Evolutionary conservation across 2,888 invertebrate species (phyloP), one percentile per base, ranked within the genome.

Genomic region (Petrophora chlorosata): DNA sequence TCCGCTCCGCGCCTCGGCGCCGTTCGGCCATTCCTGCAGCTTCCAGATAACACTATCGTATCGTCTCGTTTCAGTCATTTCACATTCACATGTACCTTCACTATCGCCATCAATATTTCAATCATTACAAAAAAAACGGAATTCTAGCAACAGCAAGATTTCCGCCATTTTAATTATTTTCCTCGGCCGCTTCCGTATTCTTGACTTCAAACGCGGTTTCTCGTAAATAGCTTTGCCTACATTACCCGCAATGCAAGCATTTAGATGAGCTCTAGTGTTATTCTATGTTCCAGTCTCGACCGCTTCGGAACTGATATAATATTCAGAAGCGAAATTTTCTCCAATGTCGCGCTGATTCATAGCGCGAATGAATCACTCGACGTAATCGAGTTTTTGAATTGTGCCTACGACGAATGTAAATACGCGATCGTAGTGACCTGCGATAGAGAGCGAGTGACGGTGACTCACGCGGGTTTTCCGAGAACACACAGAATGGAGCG

Each of bases 381-480:
- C 82, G 83, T 86, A 85, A 85, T 86, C 82, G 84, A 85, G 85
- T 87, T 87, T 88, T 89, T 88, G 87, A 89, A 86, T 87, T 80
- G 83, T 82, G 82, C 79, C 80, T 80, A 70, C 76, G 69, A 71
- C 84, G 76, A 85, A 86, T 85, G 85, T 82, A 83, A 87, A 85
- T 86, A 84, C 81, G 76, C 82, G 75, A 73, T 79, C 78, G 85
- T 82, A 84, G 85, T 84, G 86, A 83, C 83, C 84, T 76, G 80
- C 81, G 81, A 75, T 82, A 82, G 80, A 83, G 82, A 80, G 78
- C 75, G 79, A 70, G 71, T 67, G 70, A 57, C 67, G 73, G 71
- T 88, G 89, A 90, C 64, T 90, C 90, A 89, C 74, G 64, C 86
- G 90, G 90, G 87, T 89, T 89, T 90, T 89, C 90, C 90, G 76